Conservation (phyloP, 2,888 invertebrate genomes). For the Volucella inflata region DNA sequence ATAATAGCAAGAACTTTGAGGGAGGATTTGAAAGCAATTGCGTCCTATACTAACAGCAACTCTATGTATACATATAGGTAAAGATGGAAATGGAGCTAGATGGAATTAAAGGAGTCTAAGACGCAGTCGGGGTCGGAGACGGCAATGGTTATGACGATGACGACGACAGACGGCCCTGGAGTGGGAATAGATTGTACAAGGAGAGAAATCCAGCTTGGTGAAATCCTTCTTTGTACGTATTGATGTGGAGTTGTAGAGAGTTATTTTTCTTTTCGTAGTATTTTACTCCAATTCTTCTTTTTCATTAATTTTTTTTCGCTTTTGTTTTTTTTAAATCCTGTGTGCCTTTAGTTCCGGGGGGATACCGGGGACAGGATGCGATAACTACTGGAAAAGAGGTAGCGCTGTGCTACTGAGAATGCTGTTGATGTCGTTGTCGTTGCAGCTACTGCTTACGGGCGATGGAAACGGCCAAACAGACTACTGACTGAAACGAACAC, state of each 20-base stretch:
- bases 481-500: background rate
- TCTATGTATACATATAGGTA: constrained; percentile 12
- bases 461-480: constrained; percentile 16
- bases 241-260: constrained; percentile 34
- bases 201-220: constrained; percentile 51
- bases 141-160: constrained; percentile 15
- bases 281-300: constrained; percentile 50
- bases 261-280: constrained; percentile 30
- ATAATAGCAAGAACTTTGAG: constrained; percentile 68
- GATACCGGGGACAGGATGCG: constrained; percentile 68
- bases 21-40: constrained; percentile 73
- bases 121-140: constrained; percentile 19
- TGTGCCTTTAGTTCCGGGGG: constrained; percentile 72
- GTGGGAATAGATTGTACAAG: constrained; percentile 11
- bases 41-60: constrained; percentile 60
- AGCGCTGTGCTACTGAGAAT: constrained; percentile 56
- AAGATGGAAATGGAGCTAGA: background rate
- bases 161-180: background rate
- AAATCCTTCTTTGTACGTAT: constrained; percentile 62
- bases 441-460: constrained; percentile 62
- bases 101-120: constrained; percentile 19
- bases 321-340: constrained; percentile 69
- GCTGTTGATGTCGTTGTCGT: constrained; percentile 56
- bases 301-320: constrained; percentile 22
- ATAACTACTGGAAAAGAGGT: constrained; percentile 68